These are phyloP conservation scores for Perccottus glenii DNA, from an alignment of 2,113 vertebrate genomes.

Conservation along the genomic window DNA sequence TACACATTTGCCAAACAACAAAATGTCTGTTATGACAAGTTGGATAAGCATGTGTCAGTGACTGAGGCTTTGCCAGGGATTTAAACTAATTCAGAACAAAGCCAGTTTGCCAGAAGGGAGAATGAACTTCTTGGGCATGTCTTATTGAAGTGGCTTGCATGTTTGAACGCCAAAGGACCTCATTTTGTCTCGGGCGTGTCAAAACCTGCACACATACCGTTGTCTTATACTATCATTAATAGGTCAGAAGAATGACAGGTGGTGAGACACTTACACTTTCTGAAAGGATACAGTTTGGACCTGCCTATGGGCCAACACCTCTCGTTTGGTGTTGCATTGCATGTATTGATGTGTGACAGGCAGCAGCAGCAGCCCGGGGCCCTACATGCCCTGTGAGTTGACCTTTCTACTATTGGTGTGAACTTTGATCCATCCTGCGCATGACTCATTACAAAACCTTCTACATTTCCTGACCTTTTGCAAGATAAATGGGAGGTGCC, in stretches of 20 bases:
- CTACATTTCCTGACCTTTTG: constrained; percentile 69
- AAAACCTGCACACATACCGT: background rate
- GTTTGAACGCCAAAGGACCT: constrained; percentile 17
- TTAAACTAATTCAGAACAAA: constrained; percentile 28
- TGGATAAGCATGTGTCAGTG: constrained; percentile 41
- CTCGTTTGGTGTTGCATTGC: constrained; percentile 6
- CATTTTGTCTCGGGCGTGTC: constrained; percentile 5
- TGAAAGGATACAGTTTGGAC: background rate
- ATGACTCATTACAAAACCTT: constrained; percentile 61
- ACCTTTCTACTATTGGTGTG: constrained; percentile 69
- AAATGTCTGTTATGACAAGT: constrained; percentile 54
- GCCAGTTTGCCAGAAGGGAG: constrained; percentile 8
- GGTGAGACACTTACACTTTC: background rate
- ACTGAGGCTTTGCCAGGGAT: constrained; percentile 23
- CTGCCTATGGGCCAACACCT: background rate
- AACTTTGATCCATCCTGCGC: constrained; percentile 61
- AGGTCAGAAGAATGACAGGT: background rate
- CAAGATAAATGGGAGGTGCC: constrained; percentile 62
- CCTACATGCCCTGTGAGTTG: constrained; percentile 39
- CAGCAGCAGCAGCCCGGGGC: constrained; percentile 21
- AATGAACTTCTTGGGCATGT: constrained; percentile 1
- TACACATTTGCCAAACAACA: constrained; percentile 17
- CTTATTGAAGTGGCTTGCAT: constrained; percentile 22
- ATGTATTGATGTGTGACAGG: constrained; percentile 47
- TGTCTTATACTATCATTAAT: constrained; percentile 4